These are phyloP conservation scores for Eupeodes luniger DNA, from an alignment of 2,888 invertebrate genomes.

Conservation along the genomic window DNA sequence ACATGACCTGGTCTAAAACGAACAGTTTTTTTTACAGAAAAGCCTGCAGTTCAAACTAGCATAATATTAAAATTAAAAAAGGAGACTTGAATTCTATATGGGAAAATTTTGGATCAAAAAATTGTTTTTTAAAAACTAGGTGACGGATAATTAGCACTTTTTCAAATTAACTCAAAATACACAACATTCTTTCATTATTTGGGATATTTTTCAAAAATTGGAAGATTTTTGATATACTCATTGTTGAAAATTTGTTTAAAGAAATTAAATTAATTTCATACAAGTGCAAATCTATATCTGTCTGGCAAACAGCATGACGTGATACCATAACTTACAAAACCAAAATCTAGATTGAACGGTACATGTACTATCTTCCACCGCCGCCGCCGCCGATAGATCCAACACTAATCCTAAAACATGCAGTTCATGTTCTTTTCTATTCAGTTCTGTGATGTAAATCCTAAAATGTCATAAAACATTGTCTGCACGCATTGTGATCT, in stretches of 20 bases:
- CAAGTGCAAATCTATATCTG: constrained; percentile 11
- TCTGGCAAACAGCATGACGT: neutral
- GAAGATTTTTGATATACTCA: no score
- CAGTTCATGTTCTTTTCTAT: neutral
- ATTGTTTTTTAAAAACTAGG: no score
- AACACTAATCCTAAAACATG: constrained; percentile 26
- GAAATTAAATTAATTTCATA: neutral
- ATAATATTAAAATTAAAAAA: no score
- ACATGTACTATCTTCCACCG: neutral
- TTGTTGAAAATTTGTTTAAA: neutral
- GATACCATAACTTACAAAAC: neutral
- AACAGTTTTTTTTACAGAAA: no score
- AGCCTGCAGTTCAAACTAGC: no score
- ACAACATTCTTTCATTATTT: no score
- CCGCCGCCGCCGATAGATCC: neutral
- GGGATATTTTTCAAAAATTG: no score
- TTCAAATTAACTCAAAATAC: no score
- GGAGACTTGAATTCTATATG: no score
- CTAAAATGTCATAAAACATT: constrained; percentile 44
- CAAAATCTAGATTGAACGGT: neutral
- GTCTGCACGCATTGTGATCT: constrained; percentile 68
- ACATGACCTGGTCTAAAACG: no score
- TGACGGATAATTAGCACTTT: no score
- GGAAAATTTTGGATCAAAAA: no score
- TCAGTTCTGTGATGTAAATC: neutral